Base-by-base conservation (phyloP, 2,113 vertebrate species). In the Myotis brandtii region DNA sequence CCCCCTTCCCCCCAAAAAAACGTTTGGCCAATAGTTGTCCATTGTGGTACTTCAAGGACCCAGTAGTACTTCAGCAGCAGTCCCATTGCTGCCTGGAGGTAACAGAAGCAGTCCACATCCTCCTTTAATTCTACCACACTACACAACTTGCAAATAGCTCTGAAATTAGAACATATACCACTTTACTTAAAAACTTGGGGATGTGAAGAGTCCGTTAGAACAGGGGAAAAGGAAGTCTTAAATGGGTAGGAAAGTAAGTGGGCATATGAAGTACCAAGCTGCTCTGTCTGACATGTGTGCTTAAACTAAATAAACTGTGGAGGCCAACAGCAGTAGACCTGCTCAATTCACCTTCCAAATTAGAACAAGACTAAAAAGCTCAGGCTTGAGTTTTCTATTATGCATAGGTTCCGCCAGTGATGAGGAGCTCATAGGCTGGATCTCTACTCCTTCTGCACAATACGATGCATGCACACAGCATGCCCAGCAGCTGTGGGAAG, bases 381-480 rank as follows among this genome's bases (percentile, higher is more conserved):
- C 97, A 85, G 37, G 66, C 69, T 67, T 82, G 93, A 37, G 6
- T 54, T 43, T 52, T 94, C 97, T 76, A 96, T 98, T 99, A 99
- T 69, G 99, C 99, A 6, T 99, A 99, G 96, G 99, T 99, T 83
- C 99, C 99, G 0, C 99, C 99, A 2, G 99, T 99, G 97, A 99
- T 99, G 85, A 99, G 99, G 20, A 99, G 99, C 95, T 99, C 99
- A 0, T 99, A 99, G n/a, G 99, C 98, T 89, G 99, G 99, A 91
- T 99, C 99, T 97, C 98, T 98, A 98, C 98, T 99, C 98, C 99
- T 99, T 97, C 99, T 98, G 97, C 99, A 99, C 95, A 99, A 94
- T 80, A 99, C 99, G 34, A 99, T 97, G 96, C 99, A 99, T 2
- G 99, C 99, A 90, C 99, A 99, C 97, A 99, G 96, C 99, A 99